Base-by-base conservation (phyloP, 92 coral and sea anemone genomes). In the Chrysogorgia sp. region DNA sequence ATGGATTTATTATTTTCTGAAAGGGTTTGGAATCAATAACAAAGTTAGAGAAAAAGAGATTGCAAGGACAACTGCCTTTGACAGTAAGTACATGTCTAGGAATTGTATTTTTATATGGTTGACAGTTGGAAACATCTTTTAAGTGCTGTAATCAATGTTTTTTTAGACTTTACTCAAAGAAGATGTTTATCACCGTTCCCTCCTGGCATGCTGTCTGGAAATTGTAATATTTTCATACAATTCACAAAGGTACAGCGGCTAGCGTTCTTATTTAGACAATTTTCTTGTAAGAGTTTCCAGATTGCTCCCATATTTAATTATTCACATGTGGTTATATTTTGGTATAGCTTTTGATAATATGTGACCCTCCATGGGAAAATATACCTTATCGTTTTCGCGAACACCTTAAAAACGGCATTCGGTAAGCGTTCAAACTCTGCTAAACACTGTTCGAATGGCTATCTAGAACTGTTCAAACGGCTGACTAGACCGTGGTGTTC, bases 201-300 rank as follows among this genome's bases (percentile, higher is more conserved):
- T 93, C 43, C 65, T 93, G 60, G 98, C 96, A 10, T 93, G 98
- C 49, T 93, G 98, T 76, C 53, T 93, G 71, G 98, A 93, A 66
- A 93, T 93, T 53, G 91, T 93, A 2, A 93, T 93, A 67, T 93
- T 93, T 64, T 93, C 98, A 17, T 93, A 93, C 89, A 93, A 93
- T 78, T 93, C 98, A 40, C 98, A 91, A 67, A 84, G 97, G 97
- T 86, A n/a, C n/a, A 21, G 30, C n/a, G 17, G 9, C n/a, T 28
- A 75, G 81, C 22, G 17, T 20, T 7, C 60, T 14, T 29, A 30
- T 63, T 63, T 63, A 20, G 14, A 24, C 29, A 7, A 22, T 26
- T 23, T 3, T n/a, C 72, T 22, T 70, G 35, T 48, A 70, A 7
- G 24, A 34, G 43, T n/a, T n/a, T n/a, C n/a, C n/a, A n/a, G n/a